These are phyloP conservation scores for Pollenia angustigena DNA, from an alignment of 2,888 invertebrate genomes.

Conservation along the genomic window DNA sequence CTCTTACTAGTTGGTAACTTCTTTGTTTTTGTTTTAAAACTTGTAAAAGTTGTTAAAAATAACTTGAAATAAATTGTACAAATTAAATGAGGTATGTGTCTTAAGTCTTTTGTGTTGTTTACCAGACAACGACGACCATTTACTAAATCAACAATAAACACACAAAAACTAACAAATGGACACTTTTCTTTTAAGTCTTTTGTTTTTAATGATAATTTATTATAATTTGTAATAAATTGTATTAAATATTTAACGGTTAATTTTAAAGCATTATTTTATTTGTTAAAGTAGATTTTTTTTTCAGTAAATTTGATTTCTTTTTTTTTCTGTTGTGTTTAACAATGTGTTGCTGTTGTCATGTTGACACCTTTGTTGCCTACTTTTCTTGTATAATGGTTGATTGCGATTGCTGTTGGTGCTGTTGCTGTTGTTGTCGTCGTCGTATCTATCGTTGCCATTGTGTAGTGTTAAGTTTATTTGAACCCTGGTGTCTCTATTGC, in stretches of 20 bases:
- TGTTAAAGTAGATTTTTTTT: constrained; percentile 1
- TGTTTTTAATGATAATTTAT: constrained; percentile 49
- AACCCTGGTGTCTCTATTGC: constrained; percentile 26
- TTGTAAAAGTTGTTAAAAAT: constrained; percentile 55
- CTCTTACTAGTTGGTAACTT: not conserved
- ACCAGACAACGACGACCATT: constrained; percentile 24
- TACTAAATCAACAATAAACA: constrained; percentile 9
- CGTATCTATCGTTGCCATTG: not conserved
- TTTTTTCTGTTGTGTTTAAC: constrained; percentile 5
- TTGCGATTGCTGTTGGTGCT: constrained; percentile 11
- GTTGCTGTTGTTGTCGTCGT: constrained; percentile 1
- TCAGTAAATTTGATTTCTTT: not conserved
- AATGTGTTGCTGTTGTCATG: constrained; percentile 34
- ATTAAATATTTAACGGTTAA: constrained; percentile 35
- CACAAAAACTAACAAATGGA: not conserved
- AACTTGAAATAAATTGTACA: constrained; percentile 58
- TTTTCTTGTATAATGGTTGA: constrained; percentile 17
- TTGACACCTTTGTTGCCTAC: constrained; percentile 55
- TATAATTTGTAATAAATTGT: constrained; percentile 39
- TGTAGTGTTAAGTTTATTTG: constrained; percentile 41
- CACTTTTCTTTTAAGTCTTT: constrained; percentile 29
- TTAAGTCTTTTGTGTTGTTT: constrained; percentile 57
- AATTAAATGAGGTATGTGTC: constrained; percentile 62
- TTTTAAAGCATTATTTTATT: not conserved
- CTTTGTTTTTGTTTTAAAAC: not conserved